Evolutionary conservation across 2,888 invertebrate species (phyloP).

Genomic region (Epistrophe eligans): DNA sequence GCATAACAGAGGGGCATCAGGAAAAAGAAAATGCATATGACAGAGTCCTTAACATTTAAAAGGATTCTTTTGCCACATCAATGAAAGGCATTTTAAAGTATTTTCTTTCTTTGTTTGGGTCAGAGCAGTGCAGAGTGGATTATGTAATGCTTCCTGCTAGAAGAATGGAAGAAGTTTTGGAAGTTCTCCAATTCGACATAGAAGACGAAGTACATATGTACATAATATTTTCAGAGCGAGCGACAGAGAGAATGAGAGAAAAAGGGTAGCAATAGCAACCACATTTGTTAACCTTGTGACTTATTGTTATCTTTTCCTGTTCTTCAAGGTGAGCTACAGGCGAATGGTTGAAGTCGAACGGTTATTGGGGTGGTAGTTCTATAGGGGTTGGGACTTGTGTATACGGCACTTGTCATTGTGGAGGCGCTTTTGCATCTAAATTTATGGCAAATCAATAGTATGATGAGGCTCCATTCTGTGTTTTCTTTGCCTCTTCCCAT

Average conservation of each 20-base stretch:
- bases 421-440: constrained; percentile 45
- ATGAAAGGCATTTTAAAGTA: constrained; percentile 28
- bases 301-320: constrained; percentile 68
- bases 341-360: background rate
- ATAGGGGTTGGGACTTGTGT: background rate
- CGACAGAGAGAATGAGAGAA: background rate
- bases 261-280: background rate
- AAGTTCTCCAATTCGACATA: constrained; percentile 52
- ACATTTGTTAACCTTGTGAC: constrained; percentile 63
- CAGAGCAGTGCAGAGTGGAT: constrained; percentile 36
- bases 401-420: constrained; percentile 22
- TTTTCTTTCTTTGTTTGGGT: constrained; percentile 46
- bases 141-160: constrained; percentile 47
- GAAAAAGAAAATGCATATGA: constrained; percentile 17
- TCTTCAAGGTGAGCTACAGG: constrained; percentile 55
- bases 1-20: background rate
- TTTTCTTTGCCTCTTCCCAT: constrained; percentile 5
- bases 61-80: constrained; percentile 28
- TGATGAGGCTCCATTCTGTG: constrained; percentile 28
- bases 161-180: constrained; percentile 48
- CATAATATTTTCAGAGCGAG: background rate
- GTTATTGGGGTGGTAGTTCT: too few species aligned
- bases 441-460: constrained; percentile 70
- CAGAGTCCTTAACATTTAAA: constrained; percentile 50
- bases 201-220: background rate